Base-by-base conservation (phyloP, 1,140 invertebrate species). In the Drosophila neocordata region DNA sequence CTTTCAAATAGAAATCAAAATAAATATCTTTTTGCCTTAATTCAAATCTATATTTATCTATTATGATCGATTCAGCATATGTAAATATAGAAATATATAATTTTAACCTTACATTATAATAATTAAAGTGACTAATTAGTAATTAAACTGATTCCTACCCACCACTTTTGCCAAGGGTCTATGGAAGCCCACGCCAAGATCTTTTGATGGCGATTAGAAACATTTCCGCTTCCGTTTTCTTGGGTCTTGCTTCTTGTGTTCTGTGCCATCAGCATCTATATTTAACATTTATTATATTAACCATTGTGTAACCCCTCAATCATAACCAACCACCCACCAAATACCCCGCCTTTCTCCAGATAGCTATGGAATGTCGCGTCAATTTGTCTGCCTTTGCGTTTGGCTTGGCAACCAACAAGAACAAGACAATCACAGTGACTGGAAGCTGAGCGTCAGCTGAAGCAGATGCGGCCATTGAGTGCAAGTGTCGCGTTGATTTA, bases 401-500 rank as follows among this genome's bases (percentile, higher is more conserved):
- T 62, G 64, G 76, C 72, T 61, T 87, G 65, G 77, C 82, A 87
- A 78, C 72, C 15, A 48, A 79, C 88, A 78, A 31, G 77, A 48
- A 48, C 15, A 48, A 48, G 20, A 78, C 61, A 62, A 67, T 68
- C 63, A 48, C 57, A 64, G 73, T 68, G 57, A 58, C 38, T 22
- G 13, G 53, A 38, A 59, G 56, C 13, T 51, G 41, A 38, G 27
- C 2, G 44, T 57, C 27, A 44, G 61, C 13, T 41, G 38, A 24
- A 71, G 67, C 56, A 77, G 81, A 58, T 72, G 69, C 70, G 79
- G 78, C 70, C 75, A 75, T 72, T 73, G 85, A 89, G 83, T 89
- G 80, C 84, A 90, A 89, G 84, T 90, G 89, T 89, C 89, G 80
- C 89, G 89, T 90, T 90, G 89, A 90, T 90, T 90, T 90, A 90